Conservation (phyloP, 64 coral and sea anemone genomes). For the Montipora cactus region DNA sequence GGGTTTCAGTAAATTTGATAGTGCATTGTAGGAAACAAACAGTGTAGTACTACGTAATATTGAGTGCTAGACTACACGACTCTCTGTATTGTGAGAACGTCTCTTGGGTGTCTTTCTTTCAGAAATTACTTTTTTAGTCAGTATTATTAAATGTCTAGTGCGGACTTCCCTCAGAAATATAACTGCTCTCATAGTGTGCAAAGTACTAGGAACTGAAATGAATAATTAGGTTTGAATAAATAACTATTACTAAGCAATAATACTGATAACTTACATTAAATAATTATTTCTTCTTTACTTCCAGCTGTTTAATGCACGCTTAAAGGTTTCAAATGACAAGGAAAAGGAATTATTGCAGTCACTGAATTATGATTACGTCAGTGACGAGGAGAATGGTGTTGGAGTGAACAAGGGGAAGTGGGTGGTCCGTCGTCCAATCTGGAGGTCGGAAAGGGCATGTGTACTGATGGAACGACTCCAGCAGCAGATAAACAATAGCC, state of each 20-base stretch:
- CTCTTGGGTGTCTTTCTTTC: too few relatives aligned
- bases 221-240: too few relatives aligned
- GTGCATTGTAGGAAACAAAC: background rate
- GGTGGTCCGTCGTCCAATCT: too few relatives aligned
- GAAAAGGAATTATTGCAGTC: background rate
- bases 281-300: slow-evolving; percentile 11
- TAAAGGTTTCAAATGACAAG: background rate
- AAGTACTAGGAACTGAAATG: background rate
- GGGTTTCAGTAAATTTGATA: background rate
- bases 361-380: background rate
- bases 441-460: too few relatives aligned
- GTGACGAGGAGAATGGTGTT: background rate
- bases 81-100: too few relatives aligned
- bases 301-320: slow-evolving; percentile 27
- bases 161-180: background rate
- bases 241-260: background rate
- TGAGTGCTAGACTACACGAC: too few relatives aligned
- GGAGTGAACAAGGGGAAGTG: too few relatives aligned
- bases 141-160: background rate
- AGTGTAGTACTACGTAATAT: too few relatives aligned
- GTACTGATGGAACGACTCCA: too few relatives aligned
- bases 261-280: background rate
- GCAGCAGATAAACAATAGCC: too few relatives aligned
- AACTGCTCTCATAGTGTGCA: background rate
- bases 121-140: background rate